phyloP scores from a whole-genome alignment of 2,888 invertebrate genomes.

The Syrista parreyssii region DNA sequence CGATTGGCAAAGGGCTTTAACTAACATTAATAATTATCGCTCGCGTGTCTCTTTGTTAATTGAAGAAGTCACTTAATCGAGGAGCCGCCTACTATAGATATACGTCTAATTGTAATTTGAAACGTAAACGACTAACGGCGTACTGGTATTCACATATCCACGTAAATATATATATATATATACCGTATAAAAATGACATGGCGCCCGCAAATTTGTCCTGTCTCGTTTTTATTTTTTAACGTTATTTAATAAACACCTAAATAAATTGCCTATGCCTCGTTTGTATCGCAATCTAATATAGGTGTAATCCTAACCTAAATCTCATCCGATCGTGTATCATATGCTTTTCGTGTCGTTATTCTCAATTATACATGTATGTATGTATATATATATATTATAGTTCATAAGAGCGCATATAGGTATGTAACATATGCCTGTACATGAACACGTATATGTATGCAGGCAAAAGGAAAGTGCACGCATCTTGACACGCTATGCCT shows the following conservation, averaged over 20 bases:
- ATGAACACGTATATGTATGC: background rate
- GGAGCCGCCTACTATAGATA: background rate
- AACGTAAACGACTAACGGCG: background rate
- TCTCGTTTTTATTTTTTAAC: background rate
- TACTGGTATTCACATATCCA: background rate
- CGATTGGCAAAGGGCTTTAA: background rate
- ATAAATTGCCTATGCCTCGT: constrained; percentile 13
- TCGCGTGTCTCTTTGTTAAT: too few relatives aligned
- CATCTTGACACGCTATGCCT: background rate
- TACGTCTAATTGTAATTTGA: background rate
- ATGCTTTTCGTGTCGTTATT: constrained; percentile 54
- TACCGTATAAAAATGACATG: constrained; percentile 38
- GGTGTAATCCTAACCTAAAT: constrained; percentile 10
- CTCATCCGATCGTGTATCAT: constrained; percentile 16
- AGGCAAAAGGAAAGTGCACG: background rate
- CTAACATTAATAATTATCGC: background rate
- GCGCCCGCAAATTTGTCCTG: constrained; percentile 60
- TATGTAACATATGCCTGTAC: constrained; percentile 1
- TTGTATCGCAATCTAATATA: background rate
- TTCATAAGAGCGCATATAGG: background rate
- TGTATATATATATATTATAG: constrained; percentile 14
- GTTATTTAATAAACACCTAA: constrained; percentile 11
- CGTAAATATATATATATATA: background rate
- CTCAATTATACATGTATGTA: constrained; percentile 15
- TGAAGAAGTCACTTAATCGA: background rate